Evolutionary conservation across 2,888 invertebrate species (phyloP), one percentile per base, ranked within the genome.

Genomic region (Diarsia rubi): DNA sequence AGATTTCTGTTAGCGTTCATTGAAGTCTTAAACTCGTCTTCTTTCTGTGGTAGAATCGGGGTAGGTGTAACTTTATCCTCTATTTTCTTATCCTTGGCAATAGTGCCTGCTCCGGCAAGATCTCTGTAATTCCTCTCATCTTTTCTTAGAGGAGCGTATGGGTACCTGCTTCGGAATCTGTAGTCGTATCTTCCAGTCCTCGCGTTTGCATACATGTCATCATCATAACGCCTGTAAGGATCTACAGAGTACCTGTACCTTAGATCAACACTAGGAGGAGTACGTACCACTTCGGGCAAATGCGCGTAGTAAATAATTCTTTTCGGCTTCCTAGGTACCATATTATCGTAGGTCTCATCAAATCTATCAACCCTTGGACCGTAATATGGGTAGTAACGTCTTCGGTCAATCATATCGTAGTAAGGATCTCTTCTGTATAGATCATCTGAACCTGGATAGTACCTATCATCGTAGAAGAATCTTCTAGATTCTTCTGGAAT

Each of bases 271-370:
- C 96, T 97, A 14, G 97, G 97, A 31, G 97, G 97, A 37, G 97
- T 97, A 70, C 98, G 94, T 0, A 97, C 97, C 6, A 98, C 97
- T 91, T 98, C 98, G 16, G 98, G 98, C 45, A 98, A 92, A 89
- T 97, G 97, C 0, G 98, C 97, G 85, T 98, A 98, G 89, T 98
- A 98, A 74, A 98, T 97, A 72, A 98, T 97, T 75, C 98, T 96
- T 86, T 97, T 97, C 12, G 97, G 97, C 88, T 97, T 97, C 70
- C 96, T 91, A 4, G 95, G 93, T 14, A 95, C 89, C 74, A 90
- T 91, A 84, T 94, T 95, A 81, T 96, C 95, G 72, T 95, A 94
- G 4, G 88, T 86, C 44, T 95, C 96, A 75, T 97, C 96, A 85
- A 94, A 96, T 86, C 95, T 92, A 73, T 96, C 96, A 3, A 94